Evolutionary conservation across 2,797 vertebrate species (phyloP).

Genomic region (Enteromius treurensis): DNA sequence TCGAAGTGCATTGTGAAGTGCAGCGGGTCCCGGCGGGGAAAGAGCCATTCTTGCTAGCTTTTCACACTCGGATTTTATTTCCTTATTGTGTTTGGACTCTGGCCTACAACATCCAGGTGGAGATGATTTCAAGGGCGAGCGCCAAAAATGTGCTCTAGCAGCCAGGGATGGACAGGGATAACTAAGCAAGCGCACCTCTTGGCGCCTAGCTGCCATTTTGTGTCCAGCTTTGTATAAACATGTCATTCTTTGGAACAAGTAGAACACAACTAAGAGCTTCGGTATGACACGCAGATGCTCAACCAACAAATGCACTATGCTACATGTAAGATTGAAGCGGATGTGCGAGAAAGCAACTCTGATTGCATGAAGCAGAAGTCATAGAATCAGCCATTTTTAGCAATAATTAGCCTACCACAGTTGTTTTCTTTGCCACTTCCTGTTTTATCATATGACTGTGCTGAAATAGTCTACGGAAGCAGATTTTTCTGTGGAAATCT

Average conservation of each 20-base stretch:
- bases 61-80: conserved; percentile 64
- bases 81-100: conserved; percentile 65
- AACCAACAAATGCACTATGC: conserved; percentile 5
- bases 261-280: conserved; percentile 25
- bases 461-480: conserved; percentile 19
- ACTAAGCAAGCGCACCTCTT: conserved; percentile 56
- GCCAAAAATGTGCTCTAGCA: conserved; percentile 57
- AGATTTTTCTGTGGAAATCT: conserved; percentile 15
- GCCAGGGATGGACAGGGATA: conserved; percentile 61
- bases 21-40: conserved; percentile 50
- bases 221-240: conserved; percentile 55
- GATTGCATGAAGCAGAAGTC: not conserved
- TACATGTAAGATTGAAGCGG: not conserved
- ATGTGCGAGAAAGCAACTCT: not conserved
- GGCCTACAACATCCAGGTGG: conserved; percentile 66
- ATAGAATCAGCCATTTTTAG: conserved; percentile 9
- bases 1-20: conserved; percentile 57
- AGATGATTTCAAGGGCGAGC: conserved; percentile 63
- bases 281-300: not conserved
- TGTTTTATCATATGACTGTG: conserved; percentile 45
- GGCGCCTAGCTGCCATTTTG: conserved; percentile 54
- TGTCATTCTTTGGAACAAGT: conserved; percentile 47
- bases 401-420: conserved; percentile 22
- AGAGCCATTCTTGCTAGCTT: conserved; percentile 61
- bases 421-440: conserved; percentile 50